A percentile compares a stretch with the other conserved stretches of the same genome.
phyloP scores from a whole-genome alignment of 2,797 vertebrate species.

The Graptemys geographica region DNA sequence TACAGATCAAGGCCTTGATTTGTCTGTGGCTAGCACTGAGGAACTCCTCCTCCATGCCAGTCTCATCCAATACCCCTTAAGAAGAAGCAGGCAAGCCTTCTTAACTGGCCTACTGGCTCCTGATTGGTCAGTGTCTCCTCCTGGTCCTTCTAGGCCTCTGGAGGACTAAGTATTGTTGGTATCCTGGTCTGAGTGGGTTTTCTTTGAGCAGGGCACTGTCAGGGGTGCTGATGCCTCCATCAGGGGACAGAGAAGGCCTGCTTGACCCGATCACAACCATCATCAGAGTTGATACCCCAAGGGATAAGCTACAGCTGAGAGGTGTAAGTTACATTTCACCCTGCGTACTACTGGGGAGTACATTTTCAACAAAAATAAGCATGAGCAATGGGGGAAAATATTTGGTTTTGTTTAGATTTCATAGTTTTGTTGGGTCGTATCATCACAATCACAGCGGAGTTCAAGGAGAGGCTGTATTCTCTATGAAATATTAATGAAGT shows the following conservation, averaged over 20 bases:
- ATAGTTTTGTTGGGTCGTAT: rapidly evolving
- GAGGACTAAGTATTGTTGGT: background rate
- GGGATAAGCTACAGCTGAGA: background rate
- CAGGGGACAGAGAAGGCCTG: background rate
- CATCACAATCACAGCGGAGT: background rate
- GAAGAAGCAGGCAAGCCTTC: background rate
- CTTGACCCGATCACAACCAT: background rate
- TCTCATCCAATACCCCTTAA: background rate
- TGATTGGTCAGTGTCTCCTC: background rate
- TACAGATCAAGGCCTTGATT: background rate
- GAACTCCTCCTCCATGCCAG: background rate
- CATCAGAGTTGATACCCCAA: background rate
- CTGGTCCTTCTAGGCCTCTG: background rate
- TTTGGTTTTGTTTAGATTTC: background rate
- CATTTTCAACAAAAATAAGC: rapidly evolving
- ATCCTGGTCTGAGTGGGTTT: background rate
- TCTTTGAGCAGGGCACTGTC: background rate
- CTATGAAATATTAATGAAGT: background rate
- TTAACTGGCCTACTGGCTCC: background rate
- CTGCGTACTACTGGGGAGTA: rapidly evolving
- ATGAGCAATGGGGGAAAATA: background rate
- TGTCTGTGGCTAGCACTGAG: background rate
- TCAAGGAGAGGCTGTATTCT: background rate
- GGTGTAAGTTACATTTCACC: background rate
- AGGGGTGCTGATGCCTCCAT: background rate